Base-by-base conservation (phyloP, 2,888 invertebrate species). In the Rhyacophila evoluta region DNA sequence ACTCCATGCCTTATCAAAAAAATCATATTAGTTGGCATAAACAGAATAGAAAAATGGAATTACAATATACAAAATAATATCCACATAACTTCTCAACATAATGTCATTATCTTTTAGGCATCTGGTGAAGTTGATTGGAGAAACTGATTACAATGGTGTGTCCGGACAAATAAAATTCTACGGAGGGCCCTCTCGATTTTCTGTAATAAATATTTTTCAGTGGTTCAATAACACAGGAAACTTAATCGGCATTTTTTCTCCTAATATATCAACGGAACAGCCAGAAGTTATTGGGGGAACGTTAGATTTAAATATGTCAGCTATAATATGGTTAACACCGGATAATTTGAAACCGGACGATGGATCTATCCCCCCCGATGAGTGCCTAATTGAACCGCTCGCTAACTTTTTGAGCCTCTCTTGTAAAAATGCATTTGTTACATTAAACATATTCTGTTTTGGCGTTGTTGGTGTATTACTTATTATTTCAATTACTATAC, bases 401-500 rank as follows among this genome's bases (percentile, higher is more conserved):
- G 94, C 96, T 0, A 91, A 91, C 69, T 85, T 92, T 5, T 88
- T 97, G 33, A 89, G 90, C 82, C 92, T 93, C 0, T 91, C 92
- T 77, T 97, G 97, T 87, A 93, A 94, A 84, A 91, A 91, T 36
- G 94, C 95, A 0, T 91, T 94, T 77, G 91, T 94, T 5, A 88
- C 94, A 27, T 90, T 91, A 6, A 93, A 93, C 83, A 86, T 94
- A 6, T 86, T 93, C 33, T 92, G 92, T 1, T 87, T 93, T 71
- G 85, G 88, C 4, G 83, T 91, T 0, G 87, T 93, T n/a, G 87
- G 90, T n/a, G 81, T 91, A 19, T 83, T 91, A 15, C 88, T 93
- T 5, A 85, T 92, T 10, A 85, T 91, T n/a, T 90, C 91, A 0
- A 92, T 93, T 83, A 86, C 92, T 68, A 88, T 93, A 82, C 91